These are phyloP conservation scores for Pocota personata DNA, from an alignment of 2,888 invertebrate genomes.

Conservation along the genomic window DNA sequence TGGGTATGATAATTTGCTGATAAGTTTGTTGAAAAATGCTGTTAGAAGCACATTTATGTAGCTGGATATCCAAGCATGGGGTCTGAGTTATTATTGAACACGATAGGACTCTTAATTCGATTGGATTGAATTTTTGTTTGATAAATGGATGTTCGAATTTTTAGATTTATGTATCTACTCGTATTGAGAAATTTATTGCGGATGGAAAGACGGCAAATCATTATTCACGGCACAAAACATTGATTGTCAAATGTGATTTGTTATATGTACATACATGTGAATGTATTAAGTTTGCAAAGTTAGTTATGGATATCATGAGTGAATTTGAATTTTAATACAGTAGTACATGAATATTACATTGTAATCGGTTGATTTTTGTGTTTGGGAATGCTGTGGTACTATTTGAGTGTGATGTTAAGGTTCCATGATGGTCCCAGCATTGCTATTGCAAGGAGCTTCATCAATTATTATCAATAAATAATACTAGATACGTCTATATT, in stretches of 20 bases:
- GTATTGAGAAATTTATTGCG: slow-evolving; percentile 3
- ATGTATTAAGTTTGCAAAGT: background rate
- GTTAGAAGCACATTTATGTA: background rate
- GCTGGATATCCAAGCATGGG: background rate
- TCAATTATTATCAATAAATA: too few relatives aligned
- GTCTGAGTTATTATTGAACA: background rate
- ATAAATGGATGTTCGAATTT: slow-evolving; percentile 11
- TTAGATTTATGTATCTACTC: background rate
- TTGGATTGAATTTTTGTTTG: background rate
- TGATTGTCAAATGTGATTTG: background rate
- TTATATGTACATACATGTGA: background rate
- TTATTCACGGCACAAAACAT: background rate
- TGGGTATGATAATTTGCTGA: background rate
- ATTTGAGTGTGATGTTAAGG: too few relatives aligned
- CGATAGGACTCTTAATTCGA: background rate
- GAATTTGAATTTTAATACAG: background rate
- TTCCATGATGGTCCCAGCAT: too few relatives aligned
- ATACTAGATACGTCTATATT: too few relatives aligned
- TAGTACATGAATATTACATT: background rate
- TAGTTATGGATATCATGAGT: too few relatives aligned
- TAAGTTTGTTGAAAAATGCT: background rate
- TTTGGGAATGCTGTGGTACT: background rate
- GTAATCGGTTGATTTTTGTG: background rate
- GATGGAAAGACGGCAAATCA: background rate
- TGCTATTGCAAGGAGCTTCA: too few relatives aligned